Percentiles rank a stretch among this genome's conserved stretches.
Conservation (phyloP, 2,113 vertebrate genomes). For the Channa argus region DNA sequence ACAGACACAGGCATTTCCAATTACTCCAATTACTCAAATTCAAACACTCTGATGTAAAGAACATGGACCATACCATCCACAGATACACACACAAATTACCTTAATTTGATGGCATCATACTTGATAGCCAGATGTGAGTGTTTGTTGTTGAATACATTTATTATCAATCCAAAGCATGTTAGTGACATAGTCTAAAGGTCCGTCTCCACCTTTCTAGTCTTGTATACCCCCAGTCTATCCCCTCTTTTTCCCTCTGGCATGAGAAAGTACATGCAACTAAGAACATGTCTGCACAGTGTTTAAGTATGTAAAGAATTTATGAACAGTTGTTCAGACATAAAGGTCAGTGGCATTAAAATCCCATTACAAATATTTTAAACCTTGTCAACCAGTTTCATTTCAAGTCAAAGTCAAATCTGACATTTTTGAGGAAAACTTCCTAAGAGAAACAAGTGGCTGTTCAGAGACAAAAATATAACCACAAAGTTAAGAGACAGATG, state of each 20-base stretch:
- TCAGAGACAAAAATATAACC: slow-evolving; percentile 3
- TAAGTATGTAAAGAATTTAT: slow-evolving; percentile 45
- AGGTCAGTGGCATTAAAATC: not conserved
- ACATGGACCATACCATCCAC: slow-evolving; percentile 28
- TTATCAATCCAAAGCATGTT: slow-evolving; percentile 29
- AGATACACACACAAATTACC: slow-evolving; percentile 22
- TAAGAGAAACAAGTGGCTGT: slow-evolving; percentile 20
- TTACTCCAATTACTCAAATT: slow-evolving; percentile 57
- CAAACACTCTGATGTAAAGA: slow-evolving; percentile 49
- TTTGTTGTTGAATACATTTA: slow-evolving; percentile 3
- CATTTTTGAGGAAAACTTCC: too few species aligned
- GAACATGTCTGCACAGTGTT: slow-evolving; percentile 17
- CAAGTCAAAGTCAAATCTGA: not conserved
- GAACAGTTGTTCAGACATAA: not conserved
- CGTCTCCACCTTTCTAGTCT: slow-evolving; percentile 14
- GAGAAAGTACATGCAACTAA: slow-evolving; percentile 14
- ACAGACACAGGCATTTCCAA: slow-evolving; percentile 36
- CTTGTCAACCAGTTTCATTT: not conserved
- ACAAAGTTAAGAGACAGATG: slow-evolving; percentile 6
- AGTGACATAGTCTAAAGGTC: slow-evolving; percentile 26
- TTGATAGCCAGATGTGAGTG: slow-evolving; percentile 44
- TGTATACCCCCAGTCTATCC: not conserved
- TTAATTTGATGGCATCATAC: slow-evolving; percentile 22
- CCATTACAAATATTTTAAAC: not conserved
- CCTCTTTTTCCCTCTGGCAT: slow-evolving; percentile 35